A percentile compares a stretch with the other conserved stretches of the same genome.
These are phyloP conservation scores for Arctocebus calabarensis DNA, from an alignment of 2,797 vertebrate genomes.

Conservation along the genomic window DNA sequence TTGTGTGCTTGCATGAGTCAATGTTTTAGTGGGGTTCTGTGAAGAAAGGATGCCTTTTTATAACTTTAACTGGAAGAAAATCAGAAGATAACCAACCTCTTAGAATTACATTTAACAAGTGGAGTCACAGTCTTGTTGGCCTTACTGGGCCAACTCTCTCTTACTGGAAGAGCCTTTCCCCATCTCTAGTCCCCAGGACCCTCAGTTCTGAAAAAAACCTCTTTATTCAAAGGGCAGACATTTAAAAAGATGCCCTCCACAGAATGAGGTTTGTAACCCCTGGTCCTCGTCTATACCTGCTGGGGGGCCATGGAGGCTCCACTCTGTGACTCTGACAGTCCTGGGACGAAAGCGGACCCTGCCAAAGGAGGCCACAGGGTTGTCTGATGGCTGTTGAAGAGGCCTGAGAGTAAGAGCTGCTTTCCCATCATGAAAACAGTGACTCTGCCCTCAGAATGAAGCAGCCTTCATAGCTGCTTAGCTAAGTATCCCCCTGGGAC, in stretches of 20 bases:
- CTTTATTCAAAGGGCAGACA: neutral
- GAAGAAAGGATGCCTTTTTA: neutral
- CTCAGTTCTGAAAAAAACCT: neutral
- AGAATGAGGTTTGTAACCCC: fast-evolving
- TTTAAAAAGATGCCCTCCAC: neutral
- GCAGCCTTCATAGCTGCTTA: neutral
- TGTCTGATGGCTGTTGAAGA: neutral
- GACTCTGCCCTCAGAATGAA: constrained; percentile 58
- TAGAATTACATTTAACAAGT: neutral
- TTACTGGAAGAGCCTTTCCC: neutral
- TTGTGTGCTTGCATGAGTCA: neutral
- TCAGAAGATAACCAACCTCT: neutral
- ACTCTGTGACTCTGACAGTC: neutral
- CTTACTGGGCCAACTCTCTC: too few relatives aligned
- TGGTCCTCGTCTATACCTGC: neutral
- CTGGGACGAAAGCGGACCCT: neutral
- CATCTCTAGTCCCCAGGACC: fast-evolving
- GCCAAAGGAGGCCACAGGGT: neutral
- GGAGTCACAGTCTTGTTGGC: neutral
- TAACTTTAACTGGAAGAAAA: constrained; percentile 18
- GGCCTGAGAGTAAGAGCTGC: neutral
- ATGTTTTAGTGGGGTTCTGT: neutral
- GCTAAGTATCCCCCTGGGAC: constrained; percentile 29
- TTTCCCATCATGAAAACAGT: constrained; percentile 39
- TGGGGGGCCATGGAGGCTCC: too few relatives aligned